Base-by-base conservation (phyloP, 2,888 invertebrate species). In the Leptinotarsa rubiginosa region DNA sequence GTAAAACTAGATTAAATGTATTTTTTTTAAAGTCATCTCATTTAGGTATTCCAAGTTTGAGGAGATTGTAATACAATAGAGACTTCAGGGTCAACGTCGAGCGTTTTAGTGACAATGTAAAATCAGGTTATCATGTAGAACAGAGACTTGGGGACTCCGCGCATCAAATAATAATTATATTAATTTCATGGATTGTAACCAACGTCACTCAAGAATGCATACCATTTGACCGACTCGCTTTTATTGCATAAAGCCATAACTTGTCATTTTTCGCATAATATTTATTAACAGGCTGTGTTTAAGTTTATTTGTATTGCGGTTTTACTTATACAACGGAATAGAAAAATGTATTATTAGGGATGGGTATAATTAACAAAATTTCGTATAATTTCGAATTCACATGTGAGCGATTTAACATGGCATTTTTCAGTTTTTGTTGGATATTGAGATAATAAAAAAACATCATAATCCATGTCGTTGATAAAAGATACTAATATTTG, bases 221-320 rank as follows among this genome's bases (percentile, higher is more conserved):
- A 56, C 69, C 73, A 74, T 75, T 77, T 73, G 74, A 75, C 76
- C 75, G 75, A 74, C 72, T 77, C 71, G 75, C 77, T 77, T 70
- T 71, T 74, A 75, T 75, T 77, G 65, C 69, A 74, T 66, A 73
- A 76, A 67, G 50, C 18, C 69, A 73, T 70, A 64, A 70, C 74
- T 78, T 76, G 75, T 76, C 79, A 79, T 78, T 78, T 75, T 77
- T 76, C 69, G 72, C 73, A 78, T 78, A 77, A 75, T 77, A 72
- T 78, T 75, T 75, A 75, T 79, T 76, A 74, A 69, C 50, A 69
- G 70, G 67, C 72, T 77, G 73, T 72, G 73, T 75, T 78, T 78
- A 76, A 65, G 47, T 65, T 73, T 72, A 72, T 77, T 75, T 74
- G 74, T 77, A 76, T 70, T 75, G 75, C 64, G 75, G 75, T 75